Evolutionary conservation across 2,113 vertebrate species (phyloP).

Genomic region (Lophochroa leadbeateri): DNA sequence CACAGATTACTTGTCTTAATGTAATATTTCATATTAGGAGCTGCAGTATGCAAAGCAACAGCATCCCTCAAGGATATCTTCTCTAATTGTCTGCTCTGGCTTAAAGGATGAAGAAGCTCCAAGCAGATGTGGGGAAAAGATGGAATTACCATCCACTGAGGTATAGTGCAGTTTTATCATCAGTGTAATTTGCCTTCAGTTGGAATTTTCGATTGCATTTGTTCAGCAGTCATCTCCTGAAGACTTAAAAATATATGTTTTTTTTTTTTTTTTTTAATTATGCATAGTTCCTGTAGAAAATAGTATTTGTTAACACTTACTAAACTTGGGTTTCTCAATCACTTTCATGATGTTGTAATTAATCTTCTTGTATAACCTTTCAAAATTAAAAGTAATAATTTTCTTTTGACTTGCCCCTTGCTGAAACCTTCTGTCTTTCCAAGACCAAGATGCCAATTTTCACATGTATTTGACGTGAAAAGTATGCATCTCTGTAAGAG

Average conservation of each 20-base stretch:
- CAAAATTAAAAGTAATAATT: background rate
- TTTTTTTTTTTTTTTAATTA: background rate
- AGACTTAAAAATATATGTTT: background rate
- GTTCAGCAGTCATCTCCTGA: background rate
- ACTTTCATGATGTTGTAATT: background rate
- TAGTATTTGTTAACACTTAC: background rate
- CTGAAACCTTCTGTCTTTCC: background rate
- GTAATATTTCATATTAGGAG: conserved; percentile 62
- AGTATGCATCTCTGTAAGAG: background rate
- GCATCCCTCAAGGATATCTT: background rate
- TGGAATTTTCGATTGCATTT: background rate
- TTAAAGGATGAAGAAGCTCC: background rate
- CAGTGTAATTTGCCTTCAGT: background rate
- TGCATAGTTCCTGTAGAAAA: background rate
- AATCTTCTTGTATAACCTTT: background rate
- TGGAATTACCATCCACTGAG: background rate
- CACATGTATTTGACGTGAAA: background rate
- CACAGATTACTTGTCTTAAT: background rate
- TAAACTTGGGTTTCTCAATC: background rate
- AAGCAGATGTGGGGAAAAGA: background rate
- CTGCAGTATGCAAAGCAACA: conserved; percentile 67
- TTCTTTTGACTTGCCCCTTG: background rate
- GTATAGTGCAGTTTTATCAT: background rate
- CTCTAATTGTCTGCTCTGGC: background rate
- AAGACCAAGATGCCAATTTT: background rate